Evolutionary conservation across 2,888 invertebrate species (phyloP).

Genomic region (Lasioglossum zephyrum): DNA sequence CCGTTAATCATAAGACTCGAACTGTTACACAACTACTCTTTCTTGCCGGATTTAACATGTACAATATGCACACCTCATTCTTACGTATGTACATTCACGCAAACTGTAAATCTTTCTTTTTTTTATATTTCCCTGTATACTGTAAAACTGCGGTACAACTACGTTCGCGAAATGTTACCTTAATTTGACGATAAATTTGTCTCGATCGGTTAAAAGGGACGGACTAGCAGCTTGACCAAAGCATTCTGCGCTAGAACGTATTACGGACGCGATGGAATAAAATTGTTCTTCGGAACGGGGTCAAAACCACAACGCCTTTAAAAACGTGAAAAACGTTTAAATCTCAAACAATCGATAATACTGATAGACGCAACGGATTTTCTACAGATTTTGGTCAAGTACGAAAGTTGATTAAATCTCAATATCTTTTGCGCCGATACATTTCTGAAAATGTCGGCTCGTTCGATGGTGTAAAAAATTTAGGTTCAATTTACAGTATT

Average conservation of each 20-base stretch:
- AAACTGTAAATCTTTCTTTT: slow-evolving; percentile 23
- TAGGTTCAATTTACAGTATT: slow-evolving; percentile 35
- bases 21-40: slow-evolving; percentile 52
- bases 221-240: slow-evolving; percentile 63
- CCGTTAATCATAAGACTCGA: slow-evolving; percentile 44
- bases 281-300: neutral
- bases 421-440: slow-evolving; percentile 18
- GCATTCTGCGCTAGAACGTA: slow-evolving; percentile 58
- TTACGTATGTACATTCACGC: slow-evolving; percentile 52
- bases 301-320: neutral
- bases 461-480: slow-evolving; percentile 48
- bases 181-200: slow-evolving; percentile 33
- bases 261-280: slow-evolving; percentile 17
- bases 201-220: slow-evolving; percentile 61
- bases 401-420: slow-evolving; percentile 18
- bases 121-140: slow-evolving; percentile 3
- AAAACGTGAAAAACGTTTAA: slow-evolving; percentile 23
- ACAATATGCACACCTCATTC: slow-evolving; percentile 52
- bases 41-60: slow-evolving; percentile 29
- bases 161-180: slow-evolving; percentile 46
- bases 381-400: slow-evolving; percentile 48
- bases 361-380: slow-evolving; percentile 26
- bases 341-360: slow-evolving; percentile 36
- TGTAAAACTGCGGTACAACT: slow-evolving; percentile 32
- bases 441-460: slow-evolving; percentile 11